phyloP scores from a whole-genome alignment of 2,888 invertebrate genomes.

The Cantharis rustica region DNA sequence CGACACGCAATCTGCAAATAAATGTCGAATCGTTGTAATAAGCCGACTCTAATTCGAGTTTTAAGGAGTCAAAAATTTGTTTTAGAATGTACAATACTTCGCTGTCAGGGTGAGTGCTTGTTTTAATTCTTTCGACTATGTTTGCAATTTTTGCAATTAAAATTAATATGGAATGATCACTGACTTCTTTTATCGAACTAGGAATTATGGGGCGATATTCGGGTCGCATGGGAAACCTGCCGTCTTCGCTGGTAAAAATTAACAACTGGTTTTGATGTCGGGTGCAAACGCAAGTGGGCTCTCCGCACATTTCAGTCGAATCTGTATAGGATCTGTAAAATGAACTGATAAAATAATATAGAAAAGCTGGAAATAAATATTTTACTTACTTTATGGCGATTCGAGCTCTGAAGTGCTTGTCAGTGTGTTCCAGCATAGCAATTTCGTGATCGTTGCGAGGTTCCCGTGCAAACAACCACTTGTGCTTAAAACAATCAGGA shows the following conservation, averaged over 20 bases:
- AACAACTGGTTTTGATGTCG: neutral
- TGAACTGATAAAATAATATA: neutral
- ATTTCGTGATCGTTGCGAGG: constrained; percentile 32
- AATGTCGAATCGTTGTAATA: constrained; percentile 2
- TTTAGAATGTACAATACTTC: neutral
- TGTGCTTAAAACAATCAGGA: neutral
- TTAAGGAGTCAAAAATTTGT: neutral
- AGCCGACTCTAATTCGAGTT: neutral
- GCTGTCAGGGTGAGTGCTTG: neutral
- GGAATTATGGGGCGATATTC: neutral
- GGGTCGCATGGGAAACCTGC: neutral
- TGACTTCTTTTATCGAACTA: neutral
- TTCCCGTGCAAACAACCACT: constrained; percentile 26
- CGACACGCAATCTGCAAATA: neutral
- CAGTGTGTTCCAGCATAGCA: constrained; percentile 26
- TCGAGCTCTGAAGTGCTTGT: constrained; percentile 10
- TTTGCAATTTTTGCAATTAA: neutral
- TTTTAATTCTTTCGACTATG: neutral
- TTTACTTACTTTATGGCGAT: neutral
- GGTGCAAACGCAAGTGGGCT: neutral
- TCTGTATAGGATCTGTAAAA: neutral
- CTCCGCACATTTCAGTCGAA: neutral
- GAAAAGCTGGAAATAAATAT: neutral
- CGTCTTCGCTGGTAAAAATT: neutral
- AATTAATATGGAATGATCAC: neutral